A percentile compares a stretch with the other conserved stretches of the same genome.
phyloP scores from a whole-genome alignment of 2,888 invertebrate species.

The Brassicogethes aeneus region DNA sequence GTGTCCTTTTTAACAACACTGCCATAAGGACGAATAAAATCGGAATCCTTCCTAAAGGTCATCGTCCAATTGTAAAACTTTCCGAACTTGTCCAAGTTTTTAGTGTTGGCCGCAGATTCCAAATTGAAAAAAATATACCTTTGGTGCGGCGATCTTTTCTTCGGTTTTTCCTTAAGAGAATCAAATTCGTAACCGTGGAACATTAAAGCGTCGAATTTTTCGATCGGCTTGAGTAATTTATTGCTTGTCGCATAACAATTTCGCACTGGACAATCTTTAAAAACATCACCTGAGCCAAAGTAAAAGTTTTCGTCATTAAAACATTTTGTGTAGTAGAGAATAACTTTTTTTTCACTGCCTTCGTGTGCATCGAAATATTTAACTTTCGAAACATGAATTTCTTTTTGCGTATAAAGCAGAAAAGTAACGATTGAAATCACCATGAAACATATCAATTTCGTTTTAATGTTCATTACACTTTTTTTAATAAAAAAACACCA shows the following conservation, averaged over 20 bases:
- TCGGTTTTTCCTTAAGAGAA: slow-evolving; percentile 30
- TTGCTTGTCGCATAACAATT: slow-evolving; percentile 42
- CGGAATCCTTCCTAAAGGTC: slow-evolving; percentile 40
- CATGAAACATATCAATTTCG: too few species aligned
- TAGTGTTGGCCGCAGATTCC: slow-evolving; percentile 38
- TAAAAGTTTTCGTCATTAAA: too few species aligned
- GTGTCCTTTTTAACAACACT: slow-evolving; percentile 14
- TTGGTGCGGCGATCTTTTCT: slow-evolving; percentile 36
- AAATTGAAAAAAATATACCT: slow-evolving; percentile 44
- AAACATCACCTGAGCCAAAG: slow-evolving; percentile 20
- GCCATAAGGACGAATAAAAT: slow-evolving; percentile 38
- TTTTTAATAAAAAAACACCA: too few species aligned
- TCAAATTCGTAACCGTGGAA: slow-evolving; percentile 42
- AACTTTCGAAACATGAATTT: too few species aligned
- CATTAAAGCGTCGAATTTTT: slow-evolving; percentile 45
- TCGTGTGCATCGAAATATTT: too few species aligned
- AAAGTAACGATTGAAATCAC: too few species aligned
- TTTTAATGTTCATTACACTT: too few species aligned
- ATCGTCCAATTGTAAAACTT: slow-evolving; percentile 50
- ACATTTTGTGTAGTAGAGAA: too few species aligned
- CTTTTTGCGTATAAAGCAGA: too few species aligned
- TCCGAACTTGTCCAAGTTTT: slow-evolving; percentile 21
- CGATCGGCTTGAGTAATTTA: slow-evolving; percentile 30
- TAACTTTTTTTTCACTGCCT: too few species aligned
- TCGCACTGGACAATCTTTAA: slow-evolving; percentile 32